Conservation (phyloP, 2,113 vertebrate genomes). For the Muntiacus muntjak region DNA sequence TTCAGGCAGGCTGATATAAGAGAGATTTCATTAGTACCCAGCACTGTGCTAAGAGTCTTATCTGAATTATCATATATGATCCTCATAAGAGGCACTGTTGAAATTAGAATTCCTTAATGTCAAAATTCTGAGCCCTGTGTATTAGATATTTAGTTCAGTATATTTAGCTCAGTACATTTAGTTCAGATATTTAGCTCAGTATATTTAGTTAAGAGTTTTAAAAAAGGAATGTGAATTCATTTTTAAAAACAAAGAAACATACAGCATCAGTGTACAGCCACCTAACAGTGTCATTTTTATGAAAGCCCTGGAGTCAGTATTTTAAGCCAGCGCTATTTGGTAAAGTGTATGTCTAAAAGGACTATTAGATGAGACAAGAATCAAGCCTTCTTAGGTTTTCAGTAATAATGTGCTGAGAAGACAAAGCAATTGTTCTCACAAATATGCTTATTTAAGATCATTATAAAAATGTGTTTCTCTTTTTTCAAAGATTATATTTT, state of each 20-base stretch:
- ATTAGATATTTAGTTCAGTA: background rate
- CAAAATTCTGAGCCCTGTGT: background rate
- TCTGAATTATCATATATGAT: background rate
- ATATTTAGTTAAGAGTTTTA: background rate
- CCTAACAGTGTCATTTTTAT: background rate
- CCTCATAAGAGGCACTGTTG: background rate
- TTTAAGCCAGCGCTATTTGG: background rate
- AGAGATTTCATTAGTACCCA: background rate
- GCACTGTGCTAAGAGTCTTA: background rate
- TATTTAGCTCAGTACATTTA: background rate
- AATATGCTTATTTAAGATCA: slow-evolving; percentile 13
- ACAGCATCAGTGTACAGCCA: background rate
- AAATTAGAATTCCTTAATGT: background rate
- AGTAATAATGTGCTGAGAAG: background rate
- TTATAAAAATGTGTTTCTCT: background rate
- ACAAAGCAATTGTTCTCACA: slow-evolving; percentile 31
- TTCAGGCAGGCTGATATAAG: background rate
- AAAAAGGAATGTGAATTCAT: background rate
- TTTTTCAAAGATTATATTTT: slow-evolving; percentile 18
- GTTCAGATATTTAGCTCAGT: background rate
- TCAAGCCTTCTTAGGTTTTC: background rate
- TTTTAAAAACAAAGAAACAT: slow-evolving; percentile 35
- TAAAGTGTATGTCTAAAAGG: background rate
- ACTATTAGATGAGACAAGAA: background rate
- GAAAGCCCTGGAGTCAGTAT: background rate